Percentiles rank a stretch among this genome's conserved stretches.
phyloP scores from a whole-genome alignment of 1,140 invertebrate genomes.

The Holcopasites calliopsidis region DNA sequence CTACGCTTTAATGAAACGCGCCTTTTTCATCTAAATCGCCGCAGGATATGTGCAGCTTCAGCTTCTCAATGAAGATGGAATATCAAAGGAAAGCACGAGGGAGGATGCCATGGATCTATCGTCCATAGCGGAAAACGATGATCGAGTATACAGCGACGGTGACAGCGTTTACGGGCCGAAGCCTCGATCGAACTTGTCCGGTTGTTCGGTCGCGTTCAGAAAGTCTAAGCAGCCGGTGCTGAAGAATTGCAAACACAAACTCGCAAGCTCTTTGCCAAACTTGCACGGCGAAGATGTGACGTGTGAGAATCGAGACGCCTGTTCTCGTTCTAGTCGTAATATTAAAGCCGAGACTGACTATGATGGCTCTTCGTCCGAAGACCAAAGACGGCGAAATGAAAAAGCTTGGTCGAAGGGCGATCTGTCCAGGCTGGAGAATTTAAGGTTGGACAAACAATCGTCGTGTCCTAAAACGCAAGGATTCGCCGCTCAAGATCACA shows the following conservation, averaged over 20 bases:
- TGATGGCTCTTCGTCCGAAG: constrained; percentile 10
- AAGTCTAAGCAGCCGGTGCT: background rate
- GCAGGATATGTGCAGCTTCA: constrained; percentile 81
- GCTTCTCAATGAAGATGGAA: constrained; percentile 75
- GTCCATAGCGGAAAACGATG: constrained; percentile 45
- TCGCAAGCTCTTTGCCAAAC: constrained; percentile 36
- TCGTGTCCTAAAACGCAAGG: constrained; percentile 26
- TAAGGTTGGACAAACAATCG: background rate
- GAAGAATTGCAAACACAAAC: background rate
- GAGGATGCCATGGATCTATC: constrained; percentile 63
- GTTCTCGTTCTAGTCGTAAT: background rate
- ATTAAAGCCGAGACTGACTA: constrained; percentile 20
- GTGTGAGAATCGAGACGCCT: constrained; percentile 11
- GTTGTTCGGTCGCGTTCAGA: accelerated
- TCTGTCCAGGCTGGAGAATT: background rate
- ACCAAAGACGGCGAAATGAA: background rate
- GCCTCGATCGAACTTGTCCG: background rate
- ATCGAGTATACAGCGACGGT: constrained; percentile 57
- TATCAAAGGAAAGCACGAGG: constrained; percentile 66
- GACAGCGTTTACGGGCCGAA: constrained; percentile 56
- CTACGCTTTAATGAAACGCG: no score
- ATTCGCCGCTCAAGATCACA: constrained; percentile 63
- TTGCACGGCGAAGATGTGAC: constrained; percentile 34
- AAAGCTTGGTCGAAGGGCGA: background rate
- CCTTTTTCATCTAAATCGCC: constrained; percentile 46